phyloP scores from a whole-genome alignment of 2,797 vertebrate species.

The Sebastes minor region DNA sequence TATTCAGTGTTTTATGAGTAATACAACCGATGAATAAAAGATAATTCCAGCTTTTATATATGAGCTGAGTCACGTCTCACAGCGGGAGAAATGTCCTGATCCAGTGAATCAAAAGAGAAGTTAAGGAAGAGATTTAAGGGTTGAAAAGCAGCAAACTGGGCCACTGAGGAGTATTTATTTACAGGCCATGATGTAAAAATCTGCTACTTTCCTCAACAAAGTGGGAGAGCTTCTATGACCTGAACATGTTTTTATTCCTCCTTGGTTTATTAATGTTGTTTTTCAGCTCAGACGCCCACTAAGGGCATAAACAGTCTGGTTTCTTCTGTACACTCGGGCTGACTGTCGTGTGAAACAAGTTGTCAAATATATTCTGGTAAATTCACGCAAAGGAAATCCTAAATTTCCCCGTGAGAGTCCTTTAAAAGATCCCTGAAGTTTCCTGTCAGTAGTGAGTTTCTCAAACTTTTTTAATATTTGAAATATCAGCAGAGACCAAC shows the following conservation, averaged over 20 bases:
- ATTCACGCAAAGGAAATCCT: neutral
- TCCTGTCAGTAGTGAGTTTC: neutral
- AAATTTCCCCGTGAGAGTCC: neutral
- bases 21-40: neutral
- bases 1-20: neutral
- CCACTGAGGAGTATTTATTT: slow-evolving; percentile 11
- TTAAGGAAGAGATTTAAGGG: neutral
- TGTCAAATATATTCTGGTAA: slow-evolving; percentile 15
- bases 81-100: neutral
- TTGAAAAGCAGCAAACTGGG: neutral
- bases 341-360: neutral
- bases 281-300: slow-evolving; percentile 34
- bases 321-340: neutral
- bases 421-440: slow-evolving; percentile 20
- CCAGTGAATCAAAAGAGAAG: neutral
- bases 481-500: slow-evolving; percentile 17
- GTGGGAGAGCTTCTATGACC: slow-evolving; percentile 7
- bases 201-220: slow-evolving; percentile 12
- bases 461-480: slow-evolving; percentile 37
- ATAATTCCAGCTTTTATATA: neutral
- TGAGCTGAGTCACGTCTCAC: neutral
- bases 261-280: slow-evolving; percentile 57
- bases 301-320: slow-evolving; percentile 30
- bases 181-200: slow-evolving; percentile 4
- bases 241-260: slow-evolving; percentile 17